Evolutionary conservation across 2,113 vertebrate species (phyloP).

Genomic region (Macquaria australasica): DNA sequence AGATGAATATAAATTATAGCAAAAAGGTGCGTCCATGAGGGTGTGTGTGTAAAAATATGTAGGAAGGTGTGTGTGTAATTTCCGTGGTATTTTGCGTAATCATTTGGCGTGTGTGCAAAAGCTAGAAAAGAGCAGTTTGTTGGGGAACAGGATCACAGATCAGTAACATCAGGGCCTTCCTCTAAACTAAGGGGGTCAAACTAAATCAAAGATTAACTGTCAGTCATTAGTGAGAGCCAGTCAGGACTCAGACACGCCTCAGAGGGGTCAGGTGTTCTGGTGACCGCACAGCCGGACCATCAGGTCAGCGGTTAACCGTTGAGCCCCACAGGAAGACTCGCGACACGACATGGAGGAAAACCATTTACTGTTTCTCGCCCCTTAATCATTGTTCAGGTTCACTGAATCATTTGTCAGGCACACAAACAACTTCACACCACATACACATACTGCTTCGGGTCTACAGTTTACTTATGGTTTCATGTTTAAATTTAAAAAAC

Average conservation of each 20-base stretch:
- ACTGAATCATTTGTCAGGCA: slow-evolving; percentile 51
- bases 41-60: neutral
- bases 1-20: neutral
- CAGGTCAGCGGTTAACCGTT: slow-evolving; percentile 66
- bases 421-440: neutral
- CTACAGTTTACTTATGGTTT: neutral
- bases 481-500: neutral
- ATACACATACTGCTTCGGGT: neutral
- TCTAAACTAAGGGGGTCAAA: slow-evolving; percentile 12
- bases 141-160: slow-evolving; percentile 10
- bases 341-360: slow-evolving; percentile 5
- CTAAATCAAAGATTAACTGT: slow-evolving; percentile 72
- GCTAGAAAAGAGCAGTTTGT: neutral
- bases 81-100: neutral
- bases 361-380: neutral
- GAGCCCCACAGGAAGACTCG: slow-evolving; percentile 27
- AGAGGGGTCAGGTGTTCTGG: slow-evolving; percentile 48
- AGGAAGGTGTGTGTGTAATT: neutral
- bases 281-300: slow-evolving; percentile 52
- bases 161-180: neutral
- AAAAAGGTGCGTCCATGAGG: neutral
- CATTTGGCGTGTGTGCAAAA: neutral
- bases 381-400: slow-evolving; percentile 51
- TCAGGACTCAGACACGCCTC: slow-evolving; percentile 25
- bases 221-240: slow-evolving; percentile 51